Conservation (phyloP, 2,888 invertebrate species). For the Gryllus longicercus region DNA sequence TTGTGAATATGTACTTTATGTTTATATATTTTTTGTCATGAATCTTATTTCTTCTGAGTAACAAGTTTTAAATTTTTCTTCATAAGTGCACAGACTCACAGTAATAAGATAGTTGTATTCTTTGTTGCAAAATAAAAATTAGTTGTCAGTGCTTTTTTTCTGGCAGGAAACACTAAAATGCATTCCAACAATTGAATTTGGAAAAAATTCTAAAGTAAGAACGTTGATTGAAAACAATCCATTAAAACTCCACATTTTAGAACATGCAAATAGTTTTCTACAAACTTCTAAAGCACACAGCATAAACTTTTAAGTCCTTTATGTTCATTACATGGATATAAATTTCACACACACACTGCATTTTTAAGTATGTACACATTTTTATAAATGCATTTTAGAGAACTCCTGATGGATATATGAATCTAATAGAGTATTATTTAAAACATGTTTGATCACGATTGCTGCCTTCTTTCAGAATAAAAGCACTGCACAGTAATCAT, state of each 20-base stretch:
- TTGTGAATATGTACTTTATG: not conserved
- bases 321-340: too few species aligned
- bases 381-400: conserved; percentile 6
- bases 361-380: too few species aligned
- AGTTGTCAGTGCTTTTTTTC: conserved; percentile 6
- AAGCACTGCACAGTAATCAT: conserved; percentile 5
- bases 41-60: not conserved
- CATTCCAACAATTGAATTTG: not conserved
- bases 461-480: not conserved
- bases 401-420: not conserved
- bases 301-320: too few species aligned
- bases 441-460: not conserved
- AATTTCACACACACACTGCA: too few species aligned
- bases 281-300: too few species aligned
- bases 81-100: conserved; percentile 11
- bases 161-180: not conserved
- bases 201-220: too few species aligned
- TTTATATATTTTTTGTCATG: conserved; percentile 1
- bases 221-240: too few species aligned
- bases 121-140: conserved; percentile 17
- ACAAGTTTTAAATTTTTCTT: conserved; percentile 11
- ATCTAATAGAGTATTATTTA: not conserved
- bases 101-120: conserved; percentile 11
- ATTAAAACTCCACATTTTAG: too few species aligned
- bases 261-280: too few species aligned